phyloP scores from a whole-genome alignment of 2,888 invertebrate species.

The Agonopterix subpropinquella region DNA sequence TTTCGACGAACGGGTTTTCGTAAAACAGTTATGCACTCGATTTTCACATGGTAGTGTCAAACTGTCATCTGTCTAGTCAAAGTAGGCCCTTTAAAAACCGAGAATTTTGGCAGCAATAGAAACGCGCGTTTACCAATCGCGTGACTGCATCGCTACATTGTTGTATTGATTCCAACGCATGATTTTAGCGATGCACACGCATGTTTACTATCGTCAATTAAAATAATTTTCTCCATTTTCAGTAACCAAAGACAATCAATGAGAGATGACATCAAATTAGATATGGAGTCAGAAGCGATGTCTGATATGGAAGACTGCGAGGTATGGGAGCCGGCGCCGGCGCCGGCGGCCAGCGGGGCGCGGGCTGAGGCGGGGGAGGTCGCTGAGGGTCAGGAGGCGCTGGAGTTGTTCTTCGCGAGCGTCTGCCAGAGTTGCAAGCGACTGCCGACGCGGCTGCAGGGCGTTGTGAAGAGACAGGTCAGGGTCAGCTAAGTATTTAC shows the following conservation, averaged over 20 bases:
- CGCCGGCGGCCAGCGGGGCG: constrained; percentile 17
- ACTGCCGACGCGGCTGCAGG: constrained; percentile 43
- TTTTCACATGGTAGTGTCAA: no score
- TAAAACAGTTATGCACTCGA: no score
- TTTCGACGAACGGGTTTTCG: no score
- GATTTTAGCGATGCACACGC: no score
- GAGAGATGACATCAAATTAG: constrained; percentile 40
- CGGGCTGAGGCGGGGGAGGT: constrained; percentile 25
- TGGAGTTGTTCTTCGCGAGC: constrained; percentile 66
- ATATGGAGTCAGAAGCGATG: constrained; percentile 22
- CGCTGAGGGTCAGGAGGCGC: constrained; percentile 21
- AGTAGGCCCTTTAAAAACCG: no score
- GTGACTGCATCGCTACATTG: no score
- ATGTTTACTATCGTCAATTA: no score
- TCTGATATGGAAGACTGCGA: background rate
- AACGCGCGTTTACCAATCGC: no score
- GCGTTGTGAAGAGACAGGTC: constrained; percentile 40
- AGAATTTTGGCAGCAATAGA: background rate
- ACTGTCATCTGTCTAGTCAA: no score
- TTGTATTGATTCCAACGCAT: no score
- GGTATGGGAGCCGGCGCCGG: background rate
- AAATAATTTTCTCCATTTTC: constrained; percentile 8
- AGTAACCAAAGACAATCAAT: constrained; percentile 32
- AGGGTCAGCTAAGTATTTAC: no score
- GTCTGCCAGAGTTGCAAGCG: constrained; percentile 60